phyloP scores from a whole-genome alignment of 2,113 vertebrate genomes.

The Sceloporus undulatus region DNA sequence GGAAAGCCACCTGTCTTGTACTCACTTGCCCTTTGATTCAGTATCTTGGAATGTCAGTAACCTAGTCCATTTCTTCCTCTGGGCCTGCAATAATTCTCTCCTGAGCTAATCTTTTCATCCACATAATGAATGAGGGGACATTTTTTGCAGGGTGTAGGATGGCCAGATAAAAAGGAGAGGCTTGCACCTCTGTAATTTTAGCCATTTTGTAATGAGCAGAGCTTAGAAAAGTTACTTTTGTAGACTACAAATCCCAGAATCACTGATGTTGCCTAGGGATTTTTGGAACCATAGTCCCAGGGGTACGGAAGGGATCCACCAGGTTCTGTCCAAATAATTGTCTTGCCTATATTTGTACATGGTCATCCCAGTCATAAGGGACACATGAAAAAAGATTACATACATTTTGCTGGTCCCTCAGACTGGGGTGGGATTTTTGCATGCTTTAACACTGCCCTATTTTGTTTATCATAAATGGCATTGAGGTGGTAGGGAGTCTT shows the following conservation, averaged over 20 bases:
- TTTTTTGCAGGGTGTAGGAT: neutral
- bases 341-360: neutral
- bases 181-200: neutral
- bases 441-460: slow-evolving; percentile 43
- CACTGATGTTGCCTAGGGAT: too few relatives aligned
- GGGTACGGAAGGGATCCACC: neutral
- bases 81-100: neutral
- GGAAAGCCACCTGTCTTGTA: slow-evolving; percentile 14
- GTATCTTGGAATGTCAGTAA: slow-evolving; percentile 6
- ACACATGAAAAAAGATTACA: slow-evolving; percentile 10
- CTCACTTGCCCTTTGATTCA: neutral
- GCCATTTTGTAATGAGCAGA: neutral
- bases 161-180: neutral
- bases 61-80: neutral
- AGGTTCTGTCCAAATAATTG: neutral
- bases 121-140: neutral
- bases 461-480: slow-evolving; percentile 55
- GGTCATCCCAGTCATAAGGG: slow-evolving; percentile 9
- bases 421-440: slow-evolving; percentile 41
- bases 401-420: slow-evolving; percentile 38
- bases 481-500: slow-evolving; percentile 55
- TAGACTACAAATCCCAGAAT: too few relatives aligned
- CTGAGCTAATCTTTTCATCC: slow-evolving; percentile 22
- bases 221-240: too few relatives aligned
- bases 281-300: too few relatives aligned